These are phyloP conservation scores for Aproaerema taeniolella DNA, from an alignment of 2,888 invertebrate species.

Conservation along the genomic window DNA sequence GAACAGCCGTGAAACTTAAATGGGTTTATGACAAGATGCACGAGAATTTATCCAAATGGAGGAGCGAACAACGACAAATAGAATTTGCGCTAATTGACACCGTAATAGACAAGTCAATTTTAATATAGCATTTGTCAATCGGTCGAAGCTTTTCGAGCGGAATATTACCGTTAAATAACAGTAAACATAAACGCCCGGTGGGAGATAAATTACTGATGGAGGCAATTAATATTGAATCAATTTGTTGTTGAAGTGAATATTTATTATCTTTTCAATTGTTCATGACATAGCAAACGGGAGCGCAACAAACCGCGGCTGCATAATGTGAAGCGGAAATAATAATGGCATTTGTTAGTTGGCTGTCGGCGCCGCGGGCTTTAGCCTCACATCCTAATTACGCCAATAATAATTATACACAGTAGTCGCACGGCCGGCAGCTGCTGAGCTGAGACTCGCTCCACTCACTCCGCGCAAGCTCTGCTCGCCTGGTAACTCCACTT, in stretches of 20 bases:
- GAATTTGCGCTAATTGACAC: constrained; percentile 34
- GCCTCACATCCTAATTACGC: constrained; percentile 73
- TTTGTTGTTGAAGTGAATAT: constrained; percentile 52
- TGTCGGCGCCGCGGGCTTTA: constrained; percentile 61
- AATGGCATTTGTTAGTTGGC: constrained; percentile 64
- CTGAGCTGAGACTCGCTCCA: constrained; percentile 19
- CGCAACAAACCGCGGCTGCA: constrained; percentile 57
- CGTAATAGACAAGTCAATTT: constrained; percentile 17
- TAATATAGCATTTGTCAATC: constrained; percentile 33
- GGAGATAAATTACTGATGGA: constrained; percentile 44
- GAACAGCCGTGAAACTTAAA: constrained; percentile 50
- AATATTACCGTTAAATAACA: constrained; percentile 54
- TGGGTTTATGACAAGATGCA: constrained; percentile 59
- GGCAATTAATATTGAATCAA: constrained; percentile 63
- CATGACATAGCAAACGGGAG: constrained; percentile 60
- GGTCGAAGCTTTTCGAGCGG: constrained; percentile 32
- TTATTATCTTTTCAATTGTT: constrained; percentile 63
- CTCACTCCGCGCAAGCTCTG: constrained; percentile 28
- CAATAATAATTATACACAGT: constrained; percentile 71
- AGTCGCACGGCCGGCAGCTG: constrained; percentile 49
- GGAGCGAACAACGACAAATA: constrained; percentile 32
- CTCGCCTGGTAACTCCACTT: constrained; percentile 5
- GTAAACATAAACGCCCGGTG: constrained; percentile 38
- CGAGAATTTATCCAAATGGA: constrained; percentile 40
- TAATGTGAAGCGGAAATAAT: constrained; percentile 71